These are phyloP conservation scores for Alces alces DNA, from an alignment of 2,113 vertebrate species.

Conservation along the genomic window DNA sequence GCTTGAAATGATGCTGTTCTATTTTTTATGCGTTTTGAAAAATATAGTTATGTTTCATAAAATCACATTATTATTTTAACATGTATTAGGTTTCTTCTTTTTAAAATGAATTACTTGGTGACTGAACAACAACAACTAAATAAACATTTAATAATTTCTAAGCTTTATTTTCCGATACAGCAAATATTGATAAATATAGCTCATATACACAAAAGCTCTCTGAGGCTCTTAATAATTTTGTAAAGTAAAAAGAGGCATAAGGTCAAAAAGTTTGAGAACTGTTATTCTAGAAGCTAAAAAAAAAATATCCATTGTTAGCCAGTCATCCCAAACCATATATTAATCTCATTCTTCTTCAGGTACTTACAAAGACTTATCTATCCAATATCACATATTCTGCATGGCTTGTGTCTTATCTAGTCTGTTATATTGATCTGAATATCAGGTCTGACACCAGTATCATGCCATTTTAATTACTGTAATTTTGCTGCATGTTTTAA, in stretches of 20 bases:
- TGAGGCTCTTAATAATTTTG: neutral
- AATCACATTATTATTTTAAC: neutral
- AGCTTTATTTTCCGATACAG: neutral
- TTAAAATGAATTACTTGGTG: neutral
- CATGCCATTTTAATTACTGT: neutral
- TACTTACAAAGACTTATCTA: neutral
- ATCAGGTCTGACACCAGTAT: neutral
- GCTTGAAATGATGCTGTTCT: neutral
- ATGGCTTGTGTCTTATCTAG: neutral
- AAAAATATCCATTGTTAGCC: neutral
- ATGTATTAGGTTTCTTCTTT: neutral
- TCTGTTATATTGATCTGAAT: neutral
- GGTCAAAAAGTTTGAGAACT: neutral
- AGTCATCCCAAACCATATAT: neutral
- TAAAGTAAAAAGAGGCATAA: neutral
- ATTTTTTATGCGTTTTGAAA: neutral
- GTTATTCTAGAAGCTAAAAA: neutral
- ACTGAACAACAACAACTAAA: neutral
- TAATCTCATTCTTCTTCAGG: neutral
- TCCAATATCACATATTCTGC: neutral
- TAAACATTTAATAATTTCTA: slow-evolving; percentile 7
- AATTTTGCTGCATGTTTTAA: neutral
- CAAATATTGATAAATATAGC: neutral
- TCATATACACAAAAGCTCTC: neutral
- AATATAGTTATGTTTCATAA: neutral